Conservation (phyloP, 1,140 invertebrate species). For the Drosophila navojoa region DNA sequence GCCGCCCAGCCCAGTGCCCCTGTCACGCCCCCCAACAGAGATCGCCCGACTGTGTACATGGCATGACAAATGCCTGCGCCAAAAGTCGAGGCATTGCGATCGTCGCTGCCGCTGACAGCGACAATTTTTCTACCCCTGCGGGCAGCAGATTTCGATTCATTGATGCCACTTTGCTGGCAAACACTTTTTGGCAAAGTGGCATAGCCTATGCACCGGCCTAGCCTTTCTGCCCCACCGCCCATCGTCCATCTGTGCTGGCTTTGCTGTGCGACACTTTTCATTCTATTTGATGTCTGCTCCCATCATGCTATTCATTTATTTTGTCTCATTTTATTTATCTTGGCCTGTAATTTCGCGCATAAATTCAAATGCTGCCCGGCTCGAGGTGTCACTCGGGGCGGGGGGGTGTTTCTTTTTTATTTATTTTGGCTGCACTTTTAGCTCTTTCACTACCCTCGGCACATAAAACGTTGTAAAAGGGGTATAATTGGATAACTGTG, state of each 20-base stretch:
- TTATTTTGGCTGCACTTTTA: constrained; percentile 58
- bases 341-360: constrained; percentile 79
- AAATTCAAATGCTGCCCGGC: constrained; percentile 55
- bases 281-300: constrained; percentile 77
- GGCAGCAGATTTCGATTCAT: constrained; percentile 56
- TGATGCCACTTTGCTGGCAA: constrained; percentile 77
- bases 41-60: background rate
- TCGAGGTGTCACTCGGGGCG: constrained; percentile 47
- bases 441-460: constrained; percentile 11
- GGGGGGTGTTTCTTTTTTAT: constrained; percentile 29
- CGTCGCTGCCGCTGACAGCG: constrained; percentile 72
- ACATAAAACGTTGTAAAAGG: background rate
- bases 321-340: constrained; percentile 56
- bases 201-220: constrained; percentile 38
- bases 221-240: background rate
- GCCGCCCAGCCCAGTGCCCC: constrained; percentile 9
- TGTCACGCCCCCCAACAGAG: constrained; percentile 37
- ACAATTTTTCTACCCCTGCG: constrained; percentile 61
- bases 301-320: constrained; percentile 69
- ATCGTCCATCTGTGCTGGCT: background rate
- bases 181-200: constrained; percentile 71
- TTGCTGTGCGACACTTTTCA: constrained; percentile 38
- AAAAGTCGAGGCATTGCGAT: constrained; percentile 58
- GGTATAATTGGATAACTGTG: background rate
- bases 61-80: constrained; percentile 51